Conservation (phyloP, 2,888 invertebrate species). For the Hemistola chrysoprasaria region DNA sequence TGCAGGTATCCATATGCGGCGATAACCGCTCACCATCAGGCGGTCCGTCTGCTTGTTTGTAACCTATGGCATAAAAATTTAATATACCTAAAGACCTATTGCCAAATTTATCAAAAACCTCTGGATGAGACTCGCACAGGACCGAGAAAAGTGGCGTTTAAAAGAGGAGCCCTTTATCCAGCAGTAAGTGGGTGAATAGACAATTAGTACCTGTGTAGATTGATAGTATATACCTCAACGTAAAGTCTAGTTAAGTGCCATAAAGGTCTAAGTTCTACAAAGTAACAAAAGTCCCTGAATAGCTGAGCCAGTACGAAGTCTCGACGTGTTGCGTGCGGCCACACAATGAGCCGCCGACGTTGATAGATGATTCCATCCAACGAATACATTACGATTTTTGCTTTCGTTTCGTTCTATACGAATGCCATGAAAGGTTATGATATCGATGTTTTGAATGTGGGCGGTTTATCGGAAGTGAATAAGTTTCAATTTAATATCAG, state of each 20-base stretch:
- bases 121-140: too few species aligned
- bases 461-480: conserved; percentile 24
- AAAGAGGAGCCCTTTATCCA: too few species aligned
- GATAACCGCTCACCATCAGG: too few species aligned
- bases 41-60: too few species aligned
- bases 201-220: too few species aligned
- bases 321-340: conserved; percentile 72
- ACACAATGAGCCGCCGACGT: conserved; percentile 77
- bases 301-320: conserved; percentile 48
- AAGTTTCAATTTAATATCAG: conserved; percentile 3
- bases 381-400: conserved; percentile 82
- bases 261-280: conserved; percentile 19
- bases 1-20: too few species aligned
- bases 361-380: conserved; percentile 78
- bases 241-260: neutral
- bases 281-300: conserved; percentile 42
- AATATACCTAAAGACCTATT: too few species aligned
- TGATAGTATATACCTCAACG: too few species aligned
- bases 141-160: too few species aligned
- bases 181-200: too few species aligned
- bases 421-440: conserved; percentile 79
- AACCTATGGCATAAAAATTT: too few species aligned
- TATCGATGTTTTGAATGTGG: conserved; percentile 58
- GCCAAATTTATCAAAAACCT: too few species aligned
- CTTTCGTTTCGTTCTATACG: conserved; percentile 78